Evolutionary conservation across 2,797 vertebrate genomes (phyloP), one percentile per base, ranked within the genome.

Genomic region (Balearica regulorum): DNA sequence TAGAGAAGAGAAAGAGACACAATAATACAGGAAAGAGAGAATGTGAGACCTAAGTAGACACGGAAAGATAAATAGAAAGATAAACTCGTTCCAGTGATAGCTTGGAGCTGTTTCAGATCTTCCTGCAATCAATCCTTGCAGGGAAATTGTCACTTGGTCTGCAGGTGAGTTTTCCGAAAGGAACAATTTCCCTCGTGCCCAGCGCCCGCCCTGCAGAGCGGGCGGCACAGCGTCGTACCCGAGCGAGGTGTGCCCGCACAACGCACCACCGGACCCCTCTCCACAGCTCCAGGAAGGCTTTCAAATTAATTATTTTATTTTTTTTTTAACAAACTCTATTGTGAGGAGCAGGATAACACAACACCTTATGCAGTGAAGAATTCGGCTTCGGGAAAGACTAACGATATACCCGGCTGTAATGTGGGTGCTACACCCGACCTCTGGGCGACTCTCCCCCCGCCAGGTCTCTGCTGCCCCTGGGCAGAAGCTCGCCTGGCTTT

Each of bases 191-290:
- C 16, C 48, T 51, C 3, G 0, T 16, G 24, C 15, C 19, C 4
- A 13, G 33, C 13, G 43, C 26, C 16, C 7, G 4, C 17, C 31
- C 66, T 2, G 13, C 54, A 6, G 16, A 10, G 49, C 51, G 1
- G 6, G 26, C 4, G 4, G 37, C 9, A 33, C 16, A 5, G 37
- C 6, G 3, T 6, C 6, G 3, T 20, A 9, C 24, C 62, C 1
- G 9, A 29, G 8, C 2, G 9, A 57, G 43, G 20, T 11, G 13
- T 10, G 48, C 68, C 22, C 4, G 2, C 44, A 37, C 44, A 33
- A 12, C 4, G 43, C 24, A n/a, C 41, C 43, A 14, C 26, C 29
- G 6, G 10, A 15, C 39, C 5, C 54, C 46, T 58, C 41, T 55
- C 46, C 33, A 5, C 5, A 9, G 21, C 46, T 9, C 20, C 46